Evolutionary conservation across 2,113 vertebrate genomes (phyloP), one percentile per base, ranked within the genome.

Genomic region (Actenoides lindsayi): DNA sequence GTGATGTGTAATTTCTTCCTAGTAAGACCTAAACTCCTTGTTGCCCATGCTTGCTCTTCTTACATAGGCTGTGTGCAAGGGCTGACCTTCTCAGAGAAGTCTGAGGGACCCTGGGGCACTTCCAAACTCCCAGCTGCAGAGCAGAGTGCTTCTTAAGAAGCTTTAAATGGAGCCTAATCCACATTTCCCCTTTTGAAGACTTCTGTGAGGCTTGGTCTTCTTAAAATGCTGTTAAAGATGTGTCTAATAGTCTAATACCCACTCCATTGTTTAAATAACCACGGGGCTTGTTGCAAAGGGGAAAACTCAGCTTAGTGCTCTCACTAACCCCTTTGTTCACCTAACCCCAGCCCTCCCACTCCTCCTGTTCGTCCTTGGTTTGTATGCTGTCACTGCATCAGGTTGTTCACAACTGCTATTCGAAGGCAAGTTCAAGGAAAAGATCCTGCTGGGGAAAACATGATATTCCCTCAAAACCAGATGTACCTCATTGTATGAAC

Each of bases 1-100:
- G 17, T 19, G 27, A 33, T 9, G 35, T 1, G 2, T 64, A 30
- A 48, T 6, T 57, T 90, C 27, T 83, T 83, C 76, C 35, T 31
- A 9, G 14, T 9, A 51, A 77, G 33, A 35, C 42, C 54, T 37
- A 30, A 93, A 46, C 21, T 62, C 11, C 41, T 19, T 31, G 13
- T 10, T 42, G n/a, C 9, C 33, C 12, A 2, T 1, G 0, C 37
- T 35, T 62, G 25, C 28, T 56, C 3, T 13, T 31, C 54, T 60
- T 70, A 16, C 5, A 4, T 2, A n/a, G 51, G 16, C 44, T 70
- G 42, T 27, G 4, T n/a, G 20, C 12, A 23, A 41, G 35, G 42
- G 11, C 54, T 87, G 76, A 5, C 13, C 16, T 35, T 53, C 30
- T 46, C 13, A 24, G 18, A 8, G 16, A 33, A 23, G 48, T 19